Conservation (phyloP, 2,113 vertebrate genomes). For the Hemiprocne comata region DNA sequence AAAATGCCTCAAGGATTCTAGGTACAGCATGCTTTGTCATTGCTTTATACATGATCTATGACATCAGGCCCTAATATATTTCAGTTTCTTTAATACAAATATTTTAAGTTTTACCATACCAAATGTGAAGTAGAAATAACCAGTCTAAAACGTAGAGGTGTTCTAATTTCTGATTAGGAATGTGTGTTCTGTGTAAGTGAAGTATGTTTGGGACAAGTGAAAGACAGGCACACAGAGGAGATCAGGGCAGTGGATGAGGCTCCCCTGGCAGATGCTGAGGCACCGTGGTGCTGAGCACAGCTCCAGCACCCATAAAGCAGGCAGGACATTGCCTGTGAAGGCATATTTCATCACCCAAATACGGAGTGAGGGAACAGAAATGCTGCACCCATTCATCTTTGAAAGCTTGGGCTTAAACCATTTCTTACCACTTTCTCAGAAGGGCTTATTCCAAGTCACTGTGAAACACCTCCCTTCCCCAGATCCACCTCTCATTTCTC, state of each 20-base stretch:
- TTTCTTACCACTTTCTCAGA: neutral
- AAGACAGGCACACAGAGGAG: neutral
- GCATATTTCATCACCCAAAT: neutral
- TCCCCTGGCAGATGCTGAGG: neutral
- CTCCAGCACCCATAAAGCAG: fast-evolving
- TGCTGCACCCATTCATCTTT: fast-evolving
- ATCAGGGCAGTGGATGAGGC: neutral
- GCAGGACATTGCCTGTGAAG: neutral
- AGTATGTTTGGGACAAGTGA: neutral
- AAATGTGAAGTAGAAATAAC: neutral
- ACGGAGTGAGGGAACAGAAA: neutral
- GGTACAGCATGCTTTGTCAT: neutral
- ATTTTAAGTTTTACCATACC: neutral
- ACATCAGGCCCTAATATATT: neutral
- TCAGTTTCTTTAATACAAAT: neutral
- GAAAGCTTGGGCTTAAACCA: neutral
- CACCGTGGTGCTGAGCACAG: neutral
- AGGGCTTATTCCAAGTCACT: neutral
- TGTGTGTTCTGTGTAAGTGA: neutral
- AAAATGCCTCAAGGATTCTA: neutral
- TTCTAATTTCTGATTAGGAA: neutral
- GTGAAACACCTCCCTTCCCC: neutral
- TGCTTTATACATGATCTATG: neutral
- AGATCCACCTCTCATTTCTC: neutral
- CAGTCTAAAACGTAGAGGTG: neutral